These are phyloP conservation scores for Lepas anatifera DNA, from an alignment of 2,888 invertebrate genomes.

Conservation along the genomic window DNA sequence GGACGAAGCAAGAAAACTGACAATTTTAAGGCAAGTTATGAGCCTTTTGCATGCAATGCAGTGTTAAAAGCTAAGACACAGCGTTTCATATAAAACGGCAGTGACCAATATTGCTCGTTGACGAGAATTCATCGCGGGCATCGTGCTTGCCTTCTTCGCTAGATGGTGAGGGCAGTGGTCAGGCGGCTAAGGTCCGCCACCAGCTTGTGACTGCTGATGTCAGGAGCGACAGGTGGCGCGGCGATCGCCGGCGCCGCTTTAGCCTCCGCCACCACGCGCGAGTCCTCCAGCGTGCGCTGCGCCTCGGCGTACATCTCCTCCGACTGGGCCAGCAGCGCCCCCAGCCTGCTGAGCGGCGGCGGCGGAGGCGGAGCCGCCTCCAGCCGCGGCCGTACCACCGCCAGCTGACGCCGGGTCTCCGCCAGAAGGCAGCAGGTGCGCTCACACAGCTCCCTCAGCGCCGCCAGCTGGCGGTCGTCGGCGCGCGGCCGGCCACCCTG, in stretches of 20 bases:
- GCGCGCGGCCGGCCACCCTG: conserved; percentile 1
- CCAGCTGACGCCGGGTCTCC: background rate
- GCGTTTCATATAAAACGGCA: no score
- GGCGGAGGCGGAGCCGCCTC: background rate
- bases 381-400: background rate
- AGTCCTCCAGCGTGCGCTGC: background rate
- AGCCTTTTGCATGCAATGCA: no score
- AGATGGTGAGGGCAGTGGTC: background rate
- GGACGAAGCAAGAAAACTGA: no score
- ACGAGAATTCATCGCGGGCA: no score
- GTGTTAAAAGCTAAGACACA: no score
- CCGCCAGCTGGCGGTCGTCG: conserved; percentile 1
- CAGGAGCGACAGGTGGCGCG: no score
- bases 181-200: background rate
- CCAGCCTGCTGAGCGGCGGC: background rate
- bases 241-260: background rate
- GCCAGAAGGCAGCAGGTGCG: conserved; percentile 3
- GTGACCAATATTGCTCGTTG: no score
- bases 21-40: no score
- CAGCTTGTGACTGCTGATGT: background rate
- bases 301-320: background rate
- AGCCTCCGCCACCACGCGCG: background rate
- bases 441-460: background rate
- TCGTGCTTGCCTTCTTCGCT: background rate
- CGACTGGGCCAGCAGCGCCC: background rate